Evolutionary conservation across 2,888 invertebrate species (phyloP), one percentile per base, ranked within the genome.

Genomic region (Lutraria lutraria): DNA sequence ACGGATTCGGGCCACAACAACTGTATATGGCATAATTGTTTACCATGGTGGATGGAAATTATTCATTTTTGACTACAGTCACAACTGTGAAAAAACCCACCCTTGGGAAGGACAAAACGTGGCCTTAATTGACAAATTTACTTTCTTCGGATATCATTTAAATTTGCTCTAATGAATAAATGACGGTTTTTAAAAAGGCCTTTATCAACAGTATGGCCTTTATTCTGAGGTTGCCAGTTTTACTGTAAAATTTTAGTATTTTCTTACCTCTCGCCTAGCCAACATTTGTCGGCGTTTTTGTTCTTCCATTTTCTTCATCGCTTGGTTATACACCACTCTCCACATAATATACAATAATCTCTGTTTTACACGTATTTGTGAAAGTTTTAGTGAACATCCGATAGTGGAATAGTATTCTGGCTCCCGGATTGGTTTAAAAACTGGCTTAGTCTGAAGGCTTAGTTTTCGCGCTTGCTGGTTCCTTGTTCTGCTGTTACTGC

Each of bases 341-440:
- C 90, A 90, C 90, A 90, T 90, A 15, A 88, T 76, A 53, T 88
- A 90, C n/a, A 90, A 31, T n/a, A 90, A 19, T 54, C 88, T 82
- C 60, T 90, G 90, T 53, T 84, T 85, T 15, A 83, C 83, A 19
- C 90, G 86, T 13, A 90, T 81, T 60, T 90, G 88, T 56, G 90
- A 88, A 0, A 90, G 79, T 79, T 86, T 88, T 79, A 88, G 68
- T 52, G 87, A 88, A 86, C 88, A 88, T 8, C 90, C 90, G 2
- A 90, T 85, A 52, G 85, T 85, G 21, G 82, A 82, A n/a, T 83
- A 79, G 34, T 76, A 82, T 21, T 83, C 83, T 13, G 84, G 84
- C 21, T 84, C 84, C 52, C 72, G 43, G 15, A 68, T 19, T 19
- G 72, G 53, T n/a, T 21, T 53, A 31, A 76, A 76, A 15, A 76